Evolutionary conservation across 2,797 vertebrate genomes (phyloP).

Genomic region (Helostoma temminkii): DNA sequence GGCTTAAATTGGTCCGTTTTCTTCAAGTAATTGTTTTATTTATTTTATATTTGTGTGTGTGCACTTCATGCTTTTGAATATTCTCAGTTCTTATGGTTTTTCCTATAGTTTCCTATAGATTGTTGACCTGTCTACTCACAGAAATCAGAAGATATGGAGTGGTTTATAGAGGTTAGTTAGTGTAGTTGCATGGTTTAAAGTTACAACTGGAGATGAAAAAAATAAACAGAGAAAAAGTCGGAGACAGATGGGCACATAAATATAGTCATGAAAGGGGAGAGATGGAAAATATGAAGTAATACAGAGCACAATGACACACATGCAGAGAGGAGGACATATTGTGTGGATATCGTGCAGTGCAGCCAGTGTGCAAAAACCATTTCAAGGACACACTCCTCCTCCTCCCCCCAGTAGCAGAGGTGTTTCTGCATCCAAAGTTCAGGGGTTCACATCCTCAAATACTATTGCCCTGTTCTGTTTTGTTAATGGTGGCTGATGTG

Average conservation of each 20-base stretch:
- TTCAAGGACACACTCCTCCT: conserved; percentile 55
- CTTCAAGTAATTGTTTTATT: too few species aligned
- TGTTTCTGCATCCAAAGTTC: conserved; percentile 43
- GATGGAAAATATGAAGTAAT: conserved; percentile 41
- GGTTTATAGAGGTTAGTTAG: conserved; percentile 45
- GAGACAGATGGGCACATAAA: conserved; percentile 26
- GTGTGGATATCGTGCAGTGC: conserved; percentile 27
- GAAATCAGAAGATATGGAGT: neutral
- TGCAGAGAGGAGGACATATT: conserved; percentile 15
- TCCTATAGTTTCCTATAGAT: too few species aligned
- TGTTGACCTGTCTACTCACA: too few species aligned
- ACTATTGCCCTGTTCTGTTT: conserved; percentile 22
- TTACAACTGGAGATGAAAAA: conserved; percentile 23
- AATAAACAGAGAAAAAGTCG: conserved; percentile 33
- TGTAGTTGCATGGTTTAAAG: conserved; percentile 32
- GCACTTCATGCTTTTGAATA: neutral
- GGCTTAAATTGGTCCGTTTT: too few species aligned
- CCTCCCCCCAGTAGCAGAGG: conserved; percentile 31
- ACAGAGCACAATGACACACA: conserved; percentile 36
- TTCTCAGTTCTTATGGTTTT: neutral
- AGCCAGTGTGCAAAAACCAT: conserved; percentile 36
- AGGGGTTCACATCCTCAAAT: conserved; percentile 60
- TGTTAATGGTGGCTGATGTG: conserved; percentile 15
- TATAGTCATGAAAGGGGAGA: conserved; percentile 36
- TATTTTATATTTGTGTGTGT: too few species aligned